Percentiles rank a stretch among this genome's conserved stretches.
Evolutionary conservation across 2,888 invertebrate species (phyloP).

Genomic region (Crocallis elinguaria): DNA sequence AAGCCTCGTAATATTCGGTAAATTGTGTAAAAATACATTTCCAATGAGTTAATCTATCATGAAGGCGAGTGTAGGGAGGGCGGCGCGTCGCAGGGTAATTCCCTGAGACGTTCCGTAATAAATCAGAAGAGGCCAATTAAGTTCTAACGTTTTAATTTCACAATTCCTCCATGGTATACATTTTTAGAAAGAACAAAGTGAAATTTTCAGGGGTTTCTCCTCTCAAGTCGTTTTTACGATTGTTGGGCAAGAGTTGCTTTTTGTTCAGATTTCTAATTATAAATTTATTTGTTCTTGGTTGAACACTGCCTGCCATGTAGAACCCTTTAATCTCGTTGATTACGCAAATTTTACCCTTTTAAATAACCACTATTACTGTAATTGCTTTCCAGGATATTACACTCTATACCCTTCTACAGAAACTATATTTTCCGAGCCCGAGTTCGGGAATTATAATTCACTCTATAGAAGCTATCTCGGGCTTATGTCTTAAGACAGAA

Average conservation of each 20-base stretch:
- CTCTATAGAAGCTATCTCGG: too few species aligned
- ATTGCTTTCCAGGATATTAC: not conserved
- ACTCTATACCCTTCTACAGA: not conserved
- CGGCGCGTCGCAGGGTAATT: conserved; percentile 33
- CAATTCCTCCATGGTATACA: conserved; percentile 2
- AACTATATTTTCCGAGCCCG: too few species aligned
- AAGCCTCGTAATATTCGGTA: not conserved
- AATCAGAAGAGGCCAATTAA: conserved; percentile 37
- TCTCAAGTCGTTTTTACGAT: not conserved
- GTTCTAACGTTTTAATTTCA: conserved; percentile 34
- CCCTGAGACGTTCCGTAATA: conserved; percentile 35
- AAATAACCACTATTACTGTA: too few species aligned
- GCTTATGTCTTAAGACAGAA: too few species aligned
- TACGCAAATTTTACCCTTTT: too few species aligned
- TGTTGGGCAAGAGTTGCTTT: too few species aligned
- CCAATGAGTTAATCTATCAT: conserved; percentile 26
- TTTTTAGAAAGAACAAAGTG: conserved; percentile 10
- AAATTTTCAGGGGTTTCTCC: conserved; percentile 2
- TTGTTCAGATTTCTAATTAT: not conserved
- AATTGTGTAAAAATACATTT: conserved; percentile 21
- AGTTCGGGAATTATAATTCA: too few species aligned
- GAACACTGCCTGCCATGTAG: too few species aligned
- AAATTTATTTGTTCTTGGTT: too few species aligned
- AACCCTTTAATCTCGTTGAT: too few species aligned
- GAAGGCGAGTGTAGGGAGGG: conserved; percentile 18